Evolutionary conservation across 2,888 invertebrate species (phyloP).

Genomic region (Tetranychus truncatus): DNA sequence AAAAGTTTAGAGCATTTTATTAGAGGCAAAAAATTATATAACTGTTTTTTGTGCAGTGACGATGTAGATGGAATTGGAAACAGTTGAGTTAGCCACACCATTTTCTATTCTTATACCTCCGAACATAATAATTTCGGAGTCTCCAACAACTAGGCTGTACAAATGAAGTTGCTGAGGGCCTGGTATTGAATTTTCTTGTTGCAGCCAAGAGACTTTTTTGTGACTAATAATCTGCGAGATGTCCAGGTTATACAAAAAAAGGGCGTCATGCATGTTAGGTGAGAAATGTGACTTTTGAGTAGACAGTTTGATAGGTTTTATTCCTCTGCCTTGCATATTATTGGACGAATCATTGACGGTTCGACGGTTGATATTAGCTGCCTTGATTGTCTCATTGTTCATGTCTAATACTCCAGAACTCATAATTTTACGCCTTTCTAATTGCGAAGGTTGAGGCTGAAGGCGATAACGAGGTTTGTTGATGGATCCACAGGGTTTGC

Average conservation of each 20-base stretch:
- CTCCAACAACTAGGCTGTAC: conserved; percentile 69
- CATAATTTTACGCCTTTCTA: not conserved
- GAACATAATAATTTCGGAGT: conserved; percentile 81
- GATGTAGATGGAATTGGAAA: conserved; percentile 3
- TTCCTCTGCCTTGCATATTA: not conserved
- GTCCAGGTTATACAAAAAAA: conserved; percentile 69
- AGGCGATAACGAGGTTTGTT: not conserved
- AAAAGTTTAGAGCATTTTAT: not conserved
- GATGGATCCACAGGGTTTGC: not conserved
- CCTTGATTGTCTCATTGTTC: not conserved
- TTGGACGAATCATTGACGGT: not conserved
- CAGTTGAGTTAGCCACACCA: not conserved
- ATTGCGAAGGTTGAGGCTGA: not conserved
- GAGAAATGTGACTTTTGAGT: not conserved
- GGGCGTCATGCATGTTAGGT: conserved; percentile 36
- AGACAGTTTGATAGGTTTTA: not conserved
- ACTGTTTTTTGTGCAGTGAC: not conserved
- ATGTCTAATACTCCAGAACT: not conserved
- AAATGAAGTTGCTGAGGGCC: conserved; percentile 69
- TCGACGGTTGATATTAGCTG: not conserved
- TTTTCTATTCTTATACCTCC: conserved; percentile 65
- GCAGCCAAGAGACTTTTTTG: conserved; percentile 38
- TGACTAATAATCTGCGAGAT: conserved; percentile 50
- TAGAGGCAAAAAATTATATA: not conserved
- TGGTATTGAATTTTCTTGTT: conserved; percentile 20